Evolutionary conservation across 2,797 vertebrate species (phyloP).

Genomic region (Anguilla anguilla): DNA sequence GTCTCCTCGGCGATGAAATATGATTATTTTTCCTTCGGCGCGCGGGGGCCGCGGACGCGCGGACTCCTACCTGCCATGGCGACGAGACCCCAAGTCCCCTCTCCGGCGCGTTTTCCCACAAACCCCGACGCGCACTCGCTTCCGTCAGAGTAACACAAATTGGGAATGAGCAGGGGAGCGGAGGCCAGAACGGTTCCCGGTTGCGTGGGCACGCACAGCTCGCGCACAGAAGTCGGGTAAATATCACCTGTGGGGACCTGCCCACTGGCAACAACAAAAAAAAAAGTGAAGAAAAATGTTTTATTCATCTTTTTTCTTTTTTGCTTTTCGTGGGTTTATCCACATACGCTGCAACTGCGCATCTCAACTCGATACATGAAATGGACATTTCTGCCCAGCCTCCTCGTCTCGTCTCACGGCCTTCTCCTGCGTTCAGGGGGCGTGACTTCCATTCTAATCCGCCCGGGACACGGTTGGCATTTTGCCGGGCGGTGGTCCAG

Average conservation of each 20-base stretch:
- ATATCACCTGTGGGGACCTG: background rate
- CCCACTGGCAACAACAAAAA: background rate
- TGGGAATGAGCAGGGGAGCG: background rate
- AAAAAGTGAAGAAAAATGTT: background rate
- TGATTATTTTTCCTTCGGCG: slow-evolving; percentile 28
- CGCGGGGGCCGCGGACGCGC: slow-evolving; percentile 1
- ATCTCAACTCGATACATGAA: background rate
- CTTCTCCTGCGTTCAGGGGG: slow-evolving; percentile 25
- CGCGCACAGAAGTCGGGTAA: background rate
- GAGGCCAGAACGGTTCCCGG: background rate
- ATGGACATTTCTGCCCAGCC: background rate
- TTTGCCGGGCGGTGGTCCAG: slow-evolving; percentile 30
- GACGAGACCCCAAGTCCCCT: slow-evolving; percentile 6
- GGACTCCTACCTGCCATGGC: slow-evolving; percentile 17
- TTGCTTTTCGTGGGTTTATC: background rate
- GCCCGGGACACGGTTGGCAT: slow-evolving; percentile 25
- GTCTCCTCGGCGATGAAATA: slow-evolving; percentile 26
- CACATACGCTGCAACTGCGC: too few relatives aligned
- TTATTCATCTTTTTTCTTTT: background rate
- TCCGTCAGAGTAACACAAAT: background rate
- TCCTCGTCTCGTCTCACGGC: slow-evolving; percentile 18
- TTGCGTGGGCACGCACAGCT: background rate
- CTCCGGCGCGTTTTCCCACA: background rate
- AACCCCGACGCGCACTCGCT: background rate
- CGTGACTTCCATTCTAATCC: background rate